Base-by-base conservation (phyloP, 2,113 vertebrate species). In the Argyrosomus japonicus region DNA sequence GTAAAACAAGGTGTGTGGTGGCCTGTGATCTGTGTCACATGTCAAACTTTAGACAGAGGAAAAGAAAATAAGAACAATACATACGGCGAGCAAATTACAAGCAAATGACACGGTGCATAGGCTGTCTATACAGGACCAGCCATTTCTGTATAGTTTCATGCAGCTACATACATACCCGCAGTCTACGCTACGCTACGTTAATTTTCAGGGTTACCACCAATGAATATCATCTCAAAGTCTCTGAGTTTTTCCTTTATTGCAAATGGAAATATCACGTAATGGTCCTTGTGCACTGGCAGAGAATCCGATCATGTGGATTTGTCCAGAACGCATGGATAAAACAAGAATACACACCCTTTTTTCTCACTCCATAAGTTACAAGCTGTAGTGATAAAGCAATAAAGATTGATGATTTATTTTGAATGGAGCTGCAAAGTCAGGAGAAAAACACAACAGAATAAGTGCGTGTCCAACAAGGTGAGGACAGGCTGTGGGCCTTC, bases 371-470 rank as follows among this genome's bases (percentile, higher is more conserved):
- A 36, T 36, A 36, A 8, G 7, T 36, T 36, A 36, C 6, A 13
- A 4, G 36, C 10, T 47, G 36, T 47, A 29, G 25, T 51, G 65
- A 5, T 50, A 5, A 70, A 18, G 40, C 61, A 45, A 23, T 80
- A 77, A 68, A 79, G 70, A 79, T 64, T 45, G 45, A 74, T 63
- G 48, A 70, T 68, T 48, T 54, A 11, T 36, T 82, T 72, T 57
- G 65, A 82, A 76, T 64, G 43, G 18, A 56, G 48, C 32, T 76
- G 77, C 71, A 51, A 53, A 72, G 51, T 84, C 63, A 79, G 75
- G 50, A 76, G 13, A 77, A 84, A 75, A 50, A 40, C n/a, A 83
- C 51, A 71, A 71, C 74, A 32, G 48, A 63, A 78, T 2, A 32
- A 54, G 3, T 60, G 48, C 62, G 48, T 14, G 13, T 6, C 23